Evolutionary conservation across 2,797 vertebrate genomes (phyloP), one percentile per base, ranked within the genome.

Genomic region (Dicrostonyx torquatus): DNA sequence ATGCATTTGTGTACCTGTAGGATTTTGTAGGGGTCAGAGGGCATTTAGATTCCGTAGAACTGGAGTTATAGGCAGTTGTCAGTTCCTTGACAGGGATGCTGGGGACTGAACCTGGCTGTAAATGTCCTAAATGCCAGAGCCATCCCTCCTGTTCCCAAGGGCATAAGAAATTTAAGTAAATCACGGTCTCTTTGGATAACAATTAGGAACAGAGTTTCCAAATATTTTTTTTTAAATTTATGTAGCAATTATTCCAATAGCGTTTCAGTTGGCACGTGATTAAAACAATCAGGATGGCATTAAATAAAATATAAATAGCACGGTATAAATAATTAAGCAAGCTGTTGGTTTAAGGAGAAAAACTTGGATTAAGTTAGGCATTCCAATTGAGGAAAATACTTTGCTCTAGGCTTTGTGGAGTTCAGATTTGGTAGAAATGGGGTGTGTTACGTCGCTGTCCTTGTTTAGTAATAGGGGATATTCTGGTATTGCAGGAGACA

Each of bases 221-320:
- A 93, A 93, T 95, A 76, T 94, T 96, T 94, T 62, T 90, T 43
- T 96, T 96, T 89, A 48, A 94, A 96, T 90, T 73, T 88, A 68
- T 90, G 73, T 88, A 64, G 31, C 31, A 76, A 20, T 37, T 48
- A 83, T 29, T 75, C 37, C 53, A 76, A 26, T 8, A 37, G 9
- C n/a, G 17, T 87, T 78, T 82, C 83, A 86, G 26, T 64, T 91
- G 37, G 75, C 79, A 34, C 89, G 26, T 24, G 75, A 64, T 92
- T 87, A 84, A 88, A 89, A 84, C 34, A 13, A 60, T 50, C 26
- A 29, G 45, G 58, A 58, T 20, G 4, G 55, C 68, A 29, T 76
- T 88, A 94, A 86, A 83, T 93, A 58, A 95, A 72, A 94, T 58
- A 72, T 88, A 92, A 94, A 89, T 77, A 72, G 43, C 26, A 89